These are phyloP conservation scores for Sebastes cheni DNA, from an alignment of 2,797 vertebrate species.

Conservation along the genomic window DNA sequence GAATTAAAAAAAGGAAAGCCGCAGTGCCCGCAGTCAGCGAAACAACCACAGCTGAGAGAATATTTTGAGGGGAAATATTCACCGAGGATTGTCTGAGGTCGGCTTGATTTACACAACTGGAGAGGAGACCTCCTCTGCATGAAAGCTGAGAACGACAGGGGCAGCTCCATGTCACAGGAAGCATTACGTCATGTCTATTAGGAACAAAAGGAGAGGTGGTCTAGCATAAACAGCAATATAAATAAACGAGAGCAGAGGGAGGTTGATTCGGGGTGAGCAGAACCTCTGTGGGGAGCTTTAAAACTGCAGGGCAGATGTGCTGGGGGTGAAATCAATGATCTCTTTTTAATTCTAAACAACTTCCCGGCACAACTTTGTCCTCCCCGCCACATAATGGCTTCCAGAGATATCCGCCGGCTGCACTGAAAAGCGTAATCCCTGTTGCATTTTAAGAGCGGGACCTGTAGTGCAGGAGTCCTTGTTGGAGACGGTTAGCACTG, in stretches of 20 bases:
- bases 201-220: conserved; percentile 41
- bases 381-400: conserved; percentile 49
- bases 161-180: conserved; percentile 34
- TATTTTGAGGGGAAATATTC: conserved; percentile 13
- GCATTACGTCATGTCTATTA: conserved; percentile 56
- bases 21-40: conserved; percentile 20
- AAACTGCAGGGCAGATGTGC: conserved; percentile 48
- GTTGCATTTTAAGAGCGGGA: neutral
- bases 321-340: conserved; percentile 8
- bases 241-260: conserved; percentile 38
- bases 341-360: conserved; percentile 51
- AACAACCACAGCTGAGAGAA: conserved; percentile 46
- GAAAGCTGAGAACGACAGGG: conserved; percentile 3
- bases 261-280: conserved; percentile 45
- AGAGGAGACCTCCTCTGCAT: conserved; percentile 32
- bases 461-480: neutral
- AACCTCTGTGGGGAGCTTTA: conserved; percentile 7
- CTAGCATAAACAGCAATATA: conserved; percentile 30
- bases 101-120: conserved; percentile 46
- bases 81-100: conserved; percentile 29
- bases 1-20: conserved; percentile 12
- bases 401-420: conserved; percentile 45
- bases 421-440: neutral
- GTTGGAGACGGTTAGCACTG: neutral
- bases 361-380: conserved; percentile 22